A percentile compares a stretch with the other conserved stretches of the same genome.
Evolutionary conservation across 2,113 vertebrate genomes (phyloP).

Genomic region (Gavialis gangeticus): DNA sequence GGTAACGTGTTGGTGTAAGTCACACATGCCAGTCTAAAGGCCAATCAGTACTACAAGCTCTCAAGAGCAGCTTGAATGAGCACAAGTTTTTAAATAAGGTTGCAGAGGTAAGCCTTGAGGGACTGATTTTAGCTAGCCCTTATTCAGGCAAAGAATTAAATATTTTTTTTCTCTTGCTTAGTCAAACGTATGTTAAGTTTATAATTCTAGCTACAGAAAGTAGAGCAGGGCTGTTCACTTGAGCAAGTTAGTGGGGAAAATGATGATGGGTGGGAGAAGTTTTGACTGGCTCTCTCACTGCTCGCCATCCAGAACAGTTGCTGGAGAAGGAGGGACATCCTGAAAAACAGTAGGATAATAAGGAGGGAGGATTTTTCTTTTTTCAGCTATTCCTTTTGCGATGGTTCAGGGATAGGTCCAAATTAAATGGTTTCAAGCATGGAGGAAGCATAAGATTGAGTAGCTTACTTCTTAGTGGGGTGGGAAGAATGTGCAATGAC

Average conservation of each 20-base stretch:
- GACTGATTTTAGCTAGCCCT: neutral
- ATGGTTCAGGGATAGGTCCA: neutral
- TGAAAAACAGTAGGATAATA: neutral
- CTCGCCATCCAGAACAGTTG: neutral
- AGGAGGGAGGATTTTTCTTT: neutral
- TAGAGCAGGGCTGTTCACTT: neutral
- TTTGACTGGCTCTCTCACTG: rapidly evolving
- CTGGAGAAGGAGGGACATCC: neutral
- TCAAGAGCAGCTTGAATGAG: neutral
- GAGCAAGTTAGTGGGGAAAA: neutral
- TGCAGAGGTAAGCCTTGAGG: neutral
- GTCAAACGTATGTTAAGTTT: neutral
- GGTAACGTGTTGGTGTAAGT: neutral
- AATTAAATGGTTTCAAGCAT: neutral
- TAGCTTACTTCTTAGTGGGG: too few species aligned
- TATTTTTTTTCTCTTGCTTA: neutral
- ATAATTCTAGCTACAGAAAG: neutral
- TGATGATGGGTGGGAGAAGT: neutral
- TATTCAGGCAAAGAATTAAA: neutral
- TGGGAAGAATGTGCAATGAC: neutral
- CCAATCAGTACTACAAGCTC: neutral
- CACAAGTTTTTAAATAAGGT: rapidly evolving
- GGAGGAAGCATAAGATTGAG: neutral
- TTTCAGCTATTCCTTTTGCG: neutral
- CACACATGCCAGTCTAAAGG: neutral